A percentile compares a stretch with the other conserved stretches of the same genome.
These are phyloP conservation scores for Diplodus sargus DNA, from an alignment of 2,797 vertebrate genomes.

Conservation along the genomic window DNA sequence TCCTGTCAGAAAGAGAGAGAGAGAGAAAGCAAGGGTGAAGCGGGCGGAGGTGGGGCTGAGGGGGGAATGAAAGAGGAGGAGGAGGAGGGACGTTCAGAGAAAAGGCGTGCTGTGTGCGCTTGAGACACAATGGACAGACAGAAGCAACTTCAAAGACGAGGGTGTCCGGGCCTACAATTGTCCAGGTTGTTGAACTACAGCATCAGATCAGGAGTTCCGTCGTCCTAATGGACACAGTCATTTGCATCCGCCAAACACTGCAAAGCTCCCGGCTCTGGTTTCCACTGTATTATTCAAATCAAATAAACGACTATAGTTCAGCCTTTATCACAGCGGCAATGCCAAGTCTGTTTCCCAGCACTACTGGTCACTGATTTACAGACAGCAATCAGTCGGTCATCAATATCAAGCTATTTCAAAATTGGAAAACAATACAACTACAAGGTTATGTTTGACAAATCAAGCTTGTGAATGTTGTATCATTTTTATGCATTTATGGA, in stretches of 20 bases:
- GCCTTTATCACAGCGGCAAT: constrained; percentile 32
- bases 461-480: not conserved
- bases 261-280: constrained; percentile 17
- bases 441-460: constrained; percentile 5
- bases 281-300: constrained; percentile 40
- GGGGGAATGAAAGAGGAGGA: constrained; percentile 16
- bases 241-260: constrained; percentile 55
- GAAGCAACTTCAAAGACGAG: constrained; percentile 15
- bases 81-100: constrained; percentile 42
- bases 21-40: constrained; percentile 62
- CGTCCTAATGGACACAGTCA: constrained; percentile 20
- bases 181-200: not conserved
- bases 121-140: constrained; percentile 16
- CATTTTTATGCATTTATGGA: not conserved
- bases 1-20: constrained; percentile 62
- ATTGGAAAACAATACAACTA: not conserved
- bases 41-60: constrained; percentile 61
- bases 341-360: constrained; percentile 36
- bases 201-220: constrained; percentile 21
- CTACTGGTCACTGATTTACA: constrained; percentile 64
- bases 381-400: constrained; percentile 22
- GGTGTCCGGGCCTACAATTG: constrained; percentile 6
- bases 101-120: constrained; percentile 40
- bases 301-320: constrained; percentile 9
- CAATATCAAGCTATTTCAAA: constrained; percentile 3